A percentile compares a stretch with the other conserved stretches of the same genome.
phyloP scores from a whole-genome alignment of 2,113 vertebrate species.

The Perca fluviatilis region DNA sequence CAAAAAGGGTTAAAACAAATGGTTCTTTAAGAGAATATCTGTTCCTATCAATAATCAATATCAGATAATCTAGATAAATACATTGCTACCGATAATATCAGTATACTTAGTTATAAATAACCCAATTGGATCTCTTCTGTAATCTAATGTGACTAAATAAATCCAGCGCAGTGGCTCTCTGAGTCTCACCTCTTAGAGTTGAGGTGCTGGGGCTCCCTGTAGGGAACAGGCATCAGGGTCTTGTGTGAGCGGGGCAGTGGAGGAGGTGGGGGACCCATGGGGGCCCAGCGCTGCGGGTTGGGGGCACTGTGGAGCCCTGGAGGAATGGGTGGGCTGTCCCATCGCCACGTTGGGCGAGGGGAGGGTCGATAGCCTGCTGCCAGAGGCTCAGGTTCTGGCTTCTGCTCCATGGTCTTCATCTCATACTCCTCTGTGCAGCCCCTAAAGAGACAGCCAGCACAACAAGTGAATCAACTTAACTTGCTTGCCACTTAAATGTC shows the following conservation, averaged over 20 bases:
- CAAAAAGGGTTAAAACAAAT: not conserved
- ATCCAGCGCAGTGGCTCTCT: not conserved
- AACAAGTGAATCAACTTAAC: not conserved
- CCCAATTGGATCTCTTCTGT: not conserved
- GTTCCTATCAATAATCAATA: not conserved
- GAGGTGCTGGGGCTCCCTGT: conserved; percentile 88
- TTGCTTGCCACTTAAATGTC: not conserved
- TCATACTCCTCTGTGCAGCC: conserved; percentile 93
- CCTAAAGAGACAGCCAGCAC: conserved; percentile 74
- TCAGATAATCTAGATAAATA: not conserved
- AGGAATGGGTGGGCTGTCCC: conserved; percentile 87
- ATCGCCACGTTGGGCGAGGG: conserved; percentile 88
- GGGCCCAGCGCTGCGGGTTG: conserved; percentile 85
- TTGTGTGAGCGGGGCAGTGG: conserved; percentile 85
- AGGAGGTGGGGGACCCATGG: conserved; percentile 73
- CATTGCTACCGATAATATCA: not conserved
- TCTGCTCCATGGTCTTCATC: conserved; percentile 88
- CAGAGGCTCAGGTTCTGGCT: conserved; percentile 86
- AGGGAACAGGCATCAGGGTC: conserved; percentile 81
- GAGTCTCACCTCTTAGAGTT: conserved; percentile 88
- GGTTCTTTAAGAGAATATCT: not conserved
- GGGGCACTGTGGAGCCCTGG: conserved; percentile 81
- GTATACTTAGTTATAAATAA: not conserved
- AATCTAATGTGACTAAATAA: not conserved
- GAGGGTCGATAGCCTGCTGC: conserved; percentile 85